Percentiles rank a stretch among this genome's conserved stretches.
Conservation (phyloP, 1,140 invertebrate genomes). For the Leptinotarsa defecta region DNA sequence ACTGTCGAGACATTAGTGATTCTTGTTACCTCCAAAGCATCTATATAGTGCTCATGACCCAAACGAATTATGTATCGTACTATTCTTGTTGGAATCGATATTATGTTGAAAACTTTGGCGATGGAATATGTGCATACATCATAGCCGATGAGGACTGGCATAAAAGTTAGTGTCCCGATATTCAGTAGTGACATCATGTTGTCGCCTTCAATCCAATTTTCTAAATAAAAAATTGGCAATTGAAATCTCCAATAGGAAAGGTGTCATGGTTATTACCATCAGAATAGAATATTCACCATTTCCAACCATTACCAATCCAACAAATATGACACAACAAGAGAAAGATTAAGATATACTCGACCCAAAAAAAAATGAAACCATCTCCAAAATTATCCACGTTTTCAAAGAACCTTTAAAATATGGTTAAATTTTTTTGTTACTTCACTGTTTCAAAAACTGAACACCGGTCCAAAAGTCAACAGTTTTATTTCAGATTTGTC, state of each 20-base stretch:
- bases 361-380: too few species aligned
- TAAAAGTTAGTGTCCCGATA: slow-evolving; percentile 2
- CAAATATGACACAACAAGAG: not conserved
- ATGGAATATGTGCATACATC: not conserved
- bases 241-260: too few species aligned
- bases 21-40: not conserved
- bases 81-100: not conserved
- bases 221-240: too few species aligned
- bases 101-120: not conserved
- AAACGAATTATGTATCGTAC: not conserved
- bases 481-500: too few species aligned
- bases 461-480: too few species aligned
- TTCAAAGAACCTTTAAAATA: too few species aligned
- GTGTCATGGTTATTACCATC: too few species aligned
- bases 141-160: slow-evolving; percentile 17
- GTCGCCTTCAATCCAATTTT: not conserved
- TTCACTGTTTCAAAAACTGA: too few species aligned
- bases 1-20: not conserved
- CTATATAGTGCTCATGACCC: slow-evolving; percentile 12
- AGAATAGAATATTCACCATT: too few species aligned
- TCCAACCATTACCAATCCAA: not conserved
- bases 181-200: not conserved
- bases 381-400: too few species aligned
- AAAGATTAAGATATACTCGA: too few species aligned
- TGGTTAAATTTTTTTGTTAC: too few species aligned